phyloP scores from a whole-genome alignment of 2,797 vertebrate genomes.

The Sebastes umbrosus region DNA sequence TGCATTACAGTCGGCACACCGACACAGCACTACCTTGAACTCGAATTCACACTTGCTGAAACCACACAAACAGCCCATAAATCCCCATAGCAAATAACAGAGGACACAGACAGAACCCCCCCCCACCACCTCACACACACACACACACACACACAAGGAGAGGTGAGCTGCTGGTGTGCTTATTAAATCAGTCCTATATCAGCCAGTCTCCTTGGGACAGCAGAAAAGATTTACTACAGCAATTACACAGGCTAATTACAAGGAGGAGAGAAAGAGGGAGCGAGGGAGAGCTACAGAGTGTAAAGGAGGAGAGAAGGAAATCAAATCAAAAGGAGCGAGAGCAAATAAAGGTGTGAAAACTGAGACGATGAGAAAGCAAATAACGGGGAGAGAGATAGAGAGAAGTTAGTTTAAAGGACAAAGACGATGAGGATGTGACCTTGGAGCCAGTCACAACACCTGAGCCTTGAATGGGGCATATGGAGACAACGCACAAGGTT shows the following conservation, averaged over 20 bases:
- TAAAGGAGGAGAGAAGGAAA: conserved; percentile 61
- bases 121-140: conserved; percentile 5
- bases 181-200: conserved; percentile 85
- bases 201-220: conserved; percentile 82
- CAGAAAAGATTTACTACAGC: conserved; percentile 84
- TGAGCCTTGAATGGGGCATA: conserved; percentile 17
- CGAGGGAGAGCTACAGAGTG: conserved; percentile 59
- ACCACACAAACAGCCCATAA: conserved; percentile 80
- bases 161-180: conserved; percentile 75
- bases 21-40: conserved; percentile 79
- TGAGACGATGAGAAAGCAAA: conserved; percentile 53
- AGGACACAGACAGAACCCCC: conserved; percentile 62
- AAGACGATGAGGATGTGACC: conserved; percentile 61
- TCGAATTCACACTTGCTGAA: conserved; percentile 72
- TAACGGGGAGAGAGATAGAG: conserved; percentile 37
- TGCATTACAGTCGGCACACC: conserved; percentile 64
- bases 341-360: conserved; percentile 67
- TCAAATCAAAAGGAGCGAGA: conserved; percentile 69
- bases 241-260: conserved; percentile 85
- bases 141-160: conserved; percentile 33
- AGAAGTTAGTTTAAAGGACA: conserved; percentile 58
- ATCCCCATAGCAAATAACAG: conserved; percentile 76
- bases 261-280: conserved; percentile 68
- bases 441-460: conserved; percentile 62
- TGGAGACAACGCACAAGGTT: conserved; percentile 25